phyloP scores from a whole-genome alignment of 2,797 vertebrate species.

The Falco peregrinus region DNA sequence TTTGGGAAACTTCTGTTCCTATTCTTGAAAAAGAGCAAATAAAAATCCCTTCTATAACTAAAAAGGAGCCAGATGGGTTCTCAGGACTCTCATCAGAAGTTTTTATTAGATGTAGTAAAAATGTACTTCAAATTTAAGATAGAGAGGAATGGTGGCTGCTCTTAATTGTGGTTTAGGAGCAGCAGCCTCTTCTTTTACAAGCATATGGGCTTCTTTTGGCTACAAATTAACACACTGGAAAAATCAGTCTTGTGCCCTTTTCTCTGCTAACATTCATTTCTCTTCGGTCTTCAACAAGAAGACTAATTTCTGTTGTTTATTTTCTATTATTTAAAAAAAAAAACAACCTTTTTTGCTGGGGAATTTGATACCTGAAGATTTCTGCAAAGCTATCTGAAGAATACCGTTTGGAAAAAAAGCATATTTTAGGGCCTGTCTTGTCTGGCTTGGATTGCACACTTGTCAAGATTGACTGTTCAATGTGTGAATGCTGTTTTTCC shows the following conservation, averaged over 20 bases:
- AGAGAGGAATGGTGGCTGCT: neutral
- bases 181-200: neutral
- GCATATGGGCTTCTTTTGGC: neutral
- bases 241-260: neutral
- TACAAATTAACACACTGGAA: neutral
- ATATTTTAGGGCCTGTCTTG: neutral
- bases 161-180: neutral
- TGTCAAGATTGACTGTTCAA: neutral
- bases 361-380: neutral
- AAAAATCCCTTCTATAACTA: neutral
- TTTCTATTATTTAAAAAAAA: neutral
- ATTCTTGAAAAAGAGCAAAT: neutral
- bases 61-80: neutral
- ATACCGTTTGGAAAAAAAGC: neutral
- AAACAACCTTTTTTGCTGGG: accelerated
- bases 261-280: neutral
- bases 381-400: neutral
- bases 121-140: neutral
- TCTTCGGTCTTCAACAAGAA: neutral
- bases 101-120: neutral
- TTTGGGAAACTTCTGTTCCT: neutral
- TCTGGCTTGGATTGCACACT: neutral
- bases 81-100: neutral
- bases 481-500: neutral
- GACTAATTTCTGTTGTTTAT: no score